phyloP scores from a whole-genome alignment of 2,797 vertebrate genomes.

The Novumbra hubbsi region DNA sequence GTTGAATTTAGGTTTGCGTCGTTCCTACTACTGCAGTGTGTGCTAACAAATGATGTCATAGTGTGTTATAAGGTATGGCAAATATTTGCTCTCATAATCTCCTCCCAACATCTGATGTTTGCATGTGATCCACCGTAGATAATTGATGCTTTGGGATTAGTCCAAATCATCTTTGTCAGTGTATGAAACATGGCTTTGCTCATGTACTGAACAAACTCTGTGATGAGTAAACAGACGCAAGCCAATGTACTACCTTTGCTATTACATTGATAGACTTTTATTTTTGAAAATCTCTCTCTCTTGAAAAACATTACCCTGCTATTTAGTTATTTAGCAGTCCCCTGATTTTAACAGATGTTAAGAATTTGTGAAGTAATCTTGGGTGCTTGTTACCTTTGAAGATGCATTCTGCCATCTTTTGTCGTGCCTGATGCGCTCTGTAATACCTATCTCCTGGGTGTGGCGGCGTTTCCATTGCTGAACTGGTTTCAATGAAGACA shows the following conservation, averaged over 20 bases:
- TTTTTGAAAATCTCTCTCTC: too few relatives aligned
- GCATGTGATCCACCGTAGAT: neutral
- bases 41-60: slow-evolving; percentile 27
- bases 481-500: slow-evolving; percentile 58
- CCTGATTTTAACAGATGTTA: neutral
- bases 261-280: too few relatives aligned
- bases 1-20: neutral
- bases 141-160: neutral
- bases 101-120: neutral
- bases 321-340: too few relatives aligned
- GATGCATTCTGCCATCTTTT: slow-evolving; percentile 31
- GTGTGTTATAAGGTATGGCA: neutral
- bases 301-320: neutral
- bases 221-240: neutral
- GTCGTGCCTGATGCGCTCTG: slow-evolving; percentile 33
- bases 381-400: neutral
- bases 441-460: slow-evolving; percentile 41
- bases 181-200: neutral
- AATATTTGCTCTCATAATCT: neutral
- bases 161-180: neutral
- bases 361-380: neutral
- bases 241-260: neutral
- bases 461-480: slow-evolving; percentile 32
- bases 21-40: slow-evolving; percentile 23
- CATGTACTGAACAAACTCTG: neutral